Base-by-base conservation (phyloP, 2,888 invertebrate species). In the Zhengitettix transpicula region DNA sequence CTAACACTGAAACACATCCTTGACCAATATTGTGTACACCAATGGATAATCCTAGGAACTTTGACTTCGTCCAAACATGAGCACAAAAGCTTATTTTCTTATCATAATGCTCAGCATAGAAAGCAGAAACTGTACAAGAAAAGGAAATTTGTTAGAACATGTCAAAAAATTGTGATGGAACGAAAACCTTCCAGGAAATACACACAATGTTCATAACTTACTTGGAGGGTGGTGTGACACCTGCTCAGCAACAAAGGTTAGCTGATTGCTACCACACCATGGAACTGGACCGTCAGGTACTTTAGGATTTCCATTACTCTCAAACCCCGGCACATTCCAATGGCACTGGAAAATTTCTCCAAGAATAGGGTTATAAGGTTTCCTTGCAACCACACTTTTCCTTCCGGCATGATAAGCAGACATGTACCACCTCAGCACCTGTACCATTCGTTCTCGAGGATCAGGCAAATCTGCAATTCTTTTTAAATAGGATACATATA, bases 221-320 rank as follows among this genome's bases (percentile, higher is more conserved):
- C 90, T 92, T 65, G 98, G 98, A 54, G 98, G 99, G 77, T 99
- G 99, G 77, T 99, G 99, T 10, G 96, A 98, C 12, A 98, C 97
- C 77, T 99, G 99, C 72, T 99, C 99, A 7, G 99, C 93, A 56
- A 98, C 83, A 75, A 99, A 99, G 10, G 89, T 84, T 11, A 99
- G 77, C 71, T 97, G 92, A 75, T 90, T 84, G 55, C 83, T 82
- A 10, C 81, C 81, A 67, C 91, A 92, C 90, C 95, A 95, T 0
- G 94, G 92, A 52, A 95, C 83, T 1, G 96, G 96, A 0, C 94
- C 93, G 68, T 90, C 90, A 11, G 77, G 74, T 11, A 85, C 83
- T 17, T 53, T 53, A n/a, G 63, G 42, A 1, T 52, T 51, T 28
- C 14, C 52, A 15, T 51, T 58, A 11, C 15, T 40, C 16, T 54